Conservation (phyloP, 2,888 invertebrate genomes). For the Sinhomidia bicolor region DNA sequence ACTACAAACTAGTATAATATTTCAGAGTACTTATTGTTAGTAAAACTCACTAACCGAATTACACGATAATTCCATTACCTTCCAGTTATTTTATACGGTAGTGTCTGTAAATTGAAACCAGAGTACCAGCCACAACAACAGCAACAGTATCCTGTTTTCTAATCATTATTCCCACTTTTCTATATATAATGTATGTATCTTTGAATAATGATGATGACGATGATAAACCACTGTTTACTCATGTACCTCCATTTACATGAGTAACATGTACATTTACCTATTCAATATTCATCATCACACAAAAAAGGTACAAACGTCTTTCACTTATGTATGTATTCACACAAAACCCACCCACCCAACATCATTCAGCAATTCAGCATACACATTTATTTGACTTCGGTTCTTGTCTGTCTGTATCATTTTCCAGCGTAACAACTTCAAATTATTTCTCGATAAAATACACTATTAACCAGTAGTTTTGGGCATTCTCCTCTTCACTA, state of each 20-base stretch:
- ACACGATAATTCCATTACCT: slow-evolving; percentile 79
- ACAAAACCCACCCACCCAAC: too few relatives aligned
- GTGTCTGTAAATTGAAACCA: slow-evolving; percentile 72
- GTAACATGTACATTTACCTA: neutral
- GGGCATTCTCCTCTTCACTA: neutral
- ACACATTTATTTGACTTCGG: neutral
- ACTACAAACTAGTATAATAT: too few relatives aligned
- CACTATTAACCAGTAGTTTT: neutral
- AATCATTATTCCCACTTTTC: slow-evolving; percentile 2
- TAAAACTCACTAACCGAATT: slow-evolving; percentile 48
- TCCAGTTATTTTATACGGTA: slow-evolving; percentile 70
- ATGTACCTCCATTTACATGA: too few relatives aligned
- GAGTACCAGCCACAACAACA: slow-evolving; percentile 51
- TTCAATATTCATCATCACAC: neutral
- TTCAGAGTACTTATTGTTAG: slow-evolving; percentile 2
- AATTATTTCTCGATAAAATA: slow-evolving; percentile 4
- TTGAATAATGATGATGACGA: neutral
- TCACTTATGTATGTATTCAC: neutral
- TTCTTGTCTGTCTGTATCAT: slow-evolving; percentile 1
- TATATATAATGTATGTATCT: neutral
- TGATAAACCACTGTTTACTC: too few relatives aligned
- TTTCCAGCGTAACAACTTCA: slow-evolving; percentile 1
- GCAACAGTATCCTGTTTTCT: slow-evolving; percentile 45
- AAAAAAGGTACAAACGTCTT: neutral
- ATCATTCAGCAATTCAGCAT: too few relatives aligned